Evolutionary conservation across 2,113 vertebrate genomes (phyloP).

Genomic region (Burhinus bistriatus): DNA sequence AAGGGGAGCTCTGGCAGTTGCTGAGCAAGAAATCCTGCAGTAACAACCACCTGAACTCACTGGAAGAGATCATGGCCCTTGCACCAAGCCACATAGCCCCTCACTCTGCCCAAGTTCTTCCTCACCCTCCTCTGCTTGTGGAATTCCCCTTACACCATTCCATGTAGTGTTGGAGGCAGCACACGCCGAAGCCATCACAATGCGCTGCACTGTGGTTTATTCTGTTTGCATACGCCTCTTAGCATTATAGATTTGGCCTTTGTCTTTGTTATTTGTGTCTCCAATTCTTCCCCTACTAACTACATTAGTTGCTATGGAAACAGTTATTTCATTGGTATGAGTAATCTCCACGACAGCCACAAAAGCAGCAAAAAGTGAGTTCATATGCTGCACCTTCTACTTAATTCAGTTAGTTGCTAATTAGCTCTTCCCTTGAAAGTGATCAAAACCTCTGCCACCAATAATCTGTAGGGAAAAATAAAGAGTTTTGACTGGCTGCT

Average conservation of each 20-base stretch:
- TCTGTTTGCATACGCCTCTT: not conserved
- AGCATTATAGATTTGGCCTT: conserved; percentile 24
- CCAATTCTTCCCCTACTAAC: not conserved
- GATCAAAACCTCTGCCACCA: conserved; percentile 35
- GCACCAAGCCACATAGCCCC: not conserved
- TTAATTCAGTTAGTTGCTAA: conserved; percentile 42
- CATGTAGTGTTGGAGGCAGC: not conserved
- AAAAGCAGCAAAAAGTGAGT: conserved; percentile 39
- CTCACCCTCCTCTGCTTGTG: not conserved
- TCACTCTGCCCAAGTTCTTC: not conserved
- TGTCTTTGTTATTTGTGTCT: conserved; percentile 36
- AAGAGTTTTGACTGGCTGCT: not conserved
- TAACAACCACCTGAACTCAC: not conserved
- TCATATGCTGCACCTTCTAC: not conserved
- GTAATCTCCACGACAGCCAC: conserved; percentile 8
- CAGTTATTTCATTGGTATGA: conserved; percentile 32
- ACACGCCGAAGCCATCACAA: not conserved
- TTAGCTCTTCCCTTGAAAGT: conserved; percentile 7
- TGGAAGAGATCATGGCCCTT: not conserved
- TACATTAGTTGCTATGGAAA: conserved; percentile 59
- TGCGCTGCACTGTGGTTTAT: not conserved
- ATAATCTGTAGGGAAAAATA: not conserved
- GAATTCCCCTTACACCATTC: not conserved
- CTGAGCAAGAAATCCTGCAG: not conserved
- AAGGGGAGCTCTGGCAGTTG: not conserved